Percentiles rank a stretch among this genome's conserved stretches.
Evolutionary conservation across 2,113 vertebrate genomes (phyloP).

Genomic region (Callospermophilus lateralis): DNA sequence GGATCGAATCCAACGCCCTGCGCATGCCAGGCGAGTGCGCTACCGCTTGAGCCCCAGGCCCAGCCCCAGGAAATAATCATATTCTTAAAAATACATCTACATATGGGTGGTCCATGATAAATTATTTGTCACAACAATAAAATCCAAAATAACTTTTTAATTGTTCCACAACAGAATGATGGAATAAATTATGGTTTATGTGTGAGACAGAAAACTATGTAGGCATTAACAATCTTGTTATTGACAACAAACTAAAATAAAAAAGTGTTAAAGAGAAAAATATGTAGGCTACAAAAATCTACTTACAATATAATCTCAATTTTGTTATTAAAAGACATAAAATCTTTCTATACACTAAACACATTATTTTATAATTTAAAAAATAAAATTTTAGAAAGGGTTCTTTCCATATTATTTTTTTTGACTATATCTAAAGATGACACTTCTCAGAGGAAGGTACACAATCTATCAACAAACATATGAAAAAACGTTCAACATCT

Average conservation of each 20-base stretch:
- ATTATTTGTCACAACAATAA: slow-evolving; percentile 25
- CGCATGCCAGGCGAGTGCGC: too few species aligned
- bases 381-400: slow-evolving; percentile 28
- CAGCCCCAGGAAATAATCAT: slow-evolving; percentile 14
- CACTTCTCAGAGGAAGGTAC: too few species aligned
- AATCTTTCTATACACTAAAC: slow-evolving; percentile 4
- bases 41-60: too few species aligned
- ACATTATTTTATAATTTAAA: slow-evolving; percentile 13
- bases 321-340: slow-evolving; percentile 54
- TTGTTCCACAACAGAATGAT: background rate
- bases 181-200: slow-evolving; percentile 20
- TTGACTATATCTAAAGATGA: background rate
- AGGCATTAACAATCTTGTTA: slow-evolving; percentile 6
- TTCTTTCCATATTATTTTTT: slow-evolving; percentile 31
- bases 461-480: too few species aligned
- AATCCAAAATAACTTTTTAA: slow-evolving; percentile 32
- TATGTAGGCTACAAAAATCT: background rate
- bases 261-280: slow-evolving; percentile 43
- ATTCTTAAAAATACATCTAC: background rate
- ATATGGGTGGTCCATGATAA: background rate
- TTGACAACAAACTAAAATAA: background rate
- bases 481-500: too few species aligned
- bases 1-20: too few species aligned
- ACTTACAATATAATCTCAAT: background rate
- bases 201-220: background rate